These are phyloP conservation scores for Ailuropoda melanoleuca DNA, from an alignment of 2,113 vertebrate species.

Conservation along the genomic window DNA sequence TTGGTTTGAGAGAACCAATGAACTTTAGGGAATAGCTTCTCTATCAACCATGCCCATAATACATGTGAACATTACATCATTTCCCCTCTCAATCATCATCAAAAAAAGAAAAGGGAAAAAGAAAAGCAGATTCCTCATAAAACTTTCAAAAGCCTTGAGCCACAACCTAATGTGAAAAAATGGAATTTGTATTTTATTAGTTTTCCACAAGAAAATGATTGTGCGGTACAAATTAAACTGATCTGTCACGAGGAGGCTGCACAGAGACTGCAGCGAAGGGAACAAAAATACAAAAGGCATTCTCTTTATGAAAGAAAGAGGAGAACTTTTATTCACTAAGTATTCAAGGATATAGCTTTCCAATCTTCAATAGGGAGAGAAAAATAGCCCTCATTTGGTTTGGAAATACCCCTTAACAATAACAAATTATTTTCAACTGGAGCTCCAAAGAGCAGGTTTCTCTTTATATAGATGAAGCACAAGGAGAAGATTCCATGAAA, in stretches of 20 bases:
- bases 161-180: slow-evolving; percentile 64
- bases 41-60: background rate
- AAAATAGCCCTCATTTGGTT: slow-evolving; percentile 76
- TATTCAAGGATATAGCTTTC: slow-evolving; percentile 72
- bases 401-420: slow-evolving; percentile 75
- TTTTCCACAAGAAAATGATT: slow-evolving; percentile 67
- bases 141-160: slow-evolving; percentile 49
- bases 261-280: slow-evolving; percentile 23
- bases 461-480: slow-evolving; percentile 23
- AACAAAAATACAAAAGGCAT: slow-evolving; percentile 61
- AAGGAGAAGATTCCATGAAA: slow-evolving; percentile 76
- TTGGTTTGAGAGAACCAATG: slow-evolving; percentile 4
- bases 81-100: background rate
- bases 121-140: slow-evolving; percentile 8
- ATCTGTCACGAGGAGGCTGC: slow-evolving; percentile 56
- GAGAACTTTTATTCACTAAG: slow-evolving; percentile 63
- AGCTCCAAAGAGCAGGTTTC: slow-evolving; percentile 74
- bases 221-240: slow-evolving; percentile 58
- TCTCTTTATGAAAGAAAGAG: slow-evolving; percentile 74
- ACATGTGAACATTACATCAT: background rate
- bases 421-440: slow-evolving; percentile 79
- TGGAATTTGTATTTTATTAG: slow-evolving; percentile 64
- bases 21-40: background rate
- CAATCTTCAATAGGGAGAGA: slow-evolving; percentile 56
- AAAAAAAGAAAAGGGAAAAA: background rate